phyloP scores from a whole-genome alignment of 1,140 invertebrate genomes.

The Drosophila bifasciata region DNA sequence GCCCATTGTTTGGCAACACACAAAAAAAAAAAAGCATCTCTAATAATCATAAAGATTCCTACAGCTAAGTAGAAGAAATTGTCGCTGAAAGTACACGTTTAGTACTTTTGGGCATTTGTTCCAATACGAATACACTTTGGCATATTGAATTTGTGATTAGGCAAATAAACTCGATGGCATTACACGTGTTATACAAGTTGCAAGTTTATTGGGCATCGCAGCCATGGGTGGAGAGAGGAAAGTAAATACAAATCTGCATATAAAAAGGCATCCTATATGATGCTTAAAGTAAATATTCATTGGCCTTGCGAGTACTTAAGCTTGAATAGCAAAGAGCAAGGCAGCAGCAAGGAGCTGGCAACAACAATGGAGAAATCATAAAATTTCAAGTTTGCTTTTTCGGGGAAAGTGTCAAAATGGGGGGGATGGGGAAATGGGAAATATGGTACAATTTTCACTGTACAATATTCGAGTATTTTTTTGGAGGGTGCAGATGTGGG shows the following conservation, averaged over 20 bases:
- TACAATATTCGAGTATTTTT: conserved; percentile 42
- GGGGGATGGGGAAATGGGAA: conserved; percentile 27
- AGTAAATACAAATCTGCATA: conserved; percentile 58
- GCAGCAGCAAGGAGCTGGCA: too few relatives aligned
- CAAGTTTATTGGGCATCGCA: conserved; percentile 46
- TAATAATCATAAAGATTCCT: conserved; percentile 57
- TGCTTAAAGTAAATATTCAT: conserved; percentile 79
- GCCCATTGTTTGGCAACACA: conserved; percentile 17
- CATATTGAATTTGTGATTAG: conserved; percentile 81
- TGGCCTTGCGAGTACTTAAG: conserved; percentile 49
- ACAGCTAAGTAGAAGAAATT: conserved; percentile 31
- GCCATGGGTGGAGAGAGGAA: conserved; percentile 4
- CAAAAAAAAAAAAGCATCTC: conserved; percentile 12
- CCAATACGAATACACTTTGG: conserved; percentile 80
- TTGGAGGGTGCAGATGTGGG: conserved; percentile 1
- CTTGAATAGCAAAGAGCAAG: conserved; percentile 36
- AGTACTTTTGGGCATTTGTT: conserved; percentile 63
- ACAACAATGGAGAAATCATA: conserved; percentile 45
- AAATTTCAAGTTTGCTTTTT: conserved; percentile 62
- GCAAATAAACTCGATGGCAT: conserved; percentile 73
- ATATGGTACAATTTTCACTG: conserved; percentile 59
- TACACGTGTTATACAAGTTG: conserved; percentile 62
- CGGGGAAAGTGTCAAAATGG: conserved; percentile 41
- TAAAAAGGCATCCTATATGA: conserved; percentile 42
- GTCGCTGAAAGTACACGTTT: conserved; percentile 42